These are phyloP conservation scores for Scartelaos histophorus DNA, from an alignment of 2,113 vertebrate genomes.

Conservation along the genomic window DNA sequence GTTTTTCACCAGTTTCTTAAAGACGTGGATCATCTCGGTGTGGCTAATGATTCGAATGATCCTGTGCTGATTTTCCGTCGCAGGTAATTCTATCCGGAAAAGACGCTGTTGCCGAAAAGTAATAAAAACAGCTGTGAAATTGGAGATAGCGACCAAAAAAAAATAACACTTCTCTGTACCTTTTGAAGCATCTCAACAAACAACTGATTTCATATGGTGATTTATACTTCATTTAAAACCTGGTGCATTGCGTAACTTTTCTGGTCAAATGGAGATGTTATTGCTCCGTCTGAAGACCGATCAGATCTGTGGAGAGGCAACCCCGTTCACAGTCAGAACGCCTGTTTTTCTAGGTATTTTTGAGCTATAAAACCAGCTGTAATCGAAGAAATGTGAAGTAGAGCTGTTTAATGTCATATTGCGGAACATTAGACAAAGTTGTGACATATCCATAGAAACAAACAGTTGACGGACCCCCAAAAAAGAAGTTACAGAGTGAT, in stretches of 20 bases:
- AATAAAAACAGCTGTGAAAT: constrained; percentile 45
- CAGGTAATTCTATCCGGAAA: constrained; percentile 28
- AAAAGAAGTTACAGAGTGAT: too few species aligned
- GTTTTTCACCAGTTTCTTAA: constrained; percentile 15
- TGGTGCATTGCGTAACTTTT: background rate
- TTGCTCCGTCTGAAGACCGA: too few species aligned
- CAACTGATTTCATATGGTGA: constrained; percentile 54
- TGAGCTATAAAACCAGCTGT: too few species aligned
- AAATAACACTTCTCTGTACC: constrained; percentile 54
- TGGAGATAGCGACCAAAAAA: constrained; percentile 49
- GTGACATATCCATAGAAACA: too few species aligned
- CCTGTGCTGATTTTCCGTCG: constrained; percentile 43
- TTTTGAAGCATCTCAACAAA: constrained; percentile 56
- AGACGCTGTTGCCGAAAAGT: constrained; percentile 28
- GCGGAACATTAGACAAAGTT: too few species aligned
- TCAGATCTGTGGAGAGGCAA: too few species aligned
- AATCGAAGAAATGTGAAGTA: too few species aligned
- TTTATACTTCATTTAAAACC: constrained; percentile 58
- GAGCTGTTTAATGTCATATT: too few species aligned
- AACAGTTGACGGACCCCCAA: too few species aligned
- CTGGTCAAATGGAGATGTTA: too few species aligned
- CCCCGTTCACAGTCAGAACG: too few species aligned
- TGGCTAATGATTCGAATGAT: constrained; percentile 48
- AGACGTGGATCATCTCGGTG: constrained; percentile 31
- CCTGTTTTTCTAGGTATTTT: too few species aligned